Evolutionary conservation across 2,797 vertebrate species (phyloP), one percentile per base, ranked within the genome.

Genomic region (Dendrocincla fuliginosa): DNA sequence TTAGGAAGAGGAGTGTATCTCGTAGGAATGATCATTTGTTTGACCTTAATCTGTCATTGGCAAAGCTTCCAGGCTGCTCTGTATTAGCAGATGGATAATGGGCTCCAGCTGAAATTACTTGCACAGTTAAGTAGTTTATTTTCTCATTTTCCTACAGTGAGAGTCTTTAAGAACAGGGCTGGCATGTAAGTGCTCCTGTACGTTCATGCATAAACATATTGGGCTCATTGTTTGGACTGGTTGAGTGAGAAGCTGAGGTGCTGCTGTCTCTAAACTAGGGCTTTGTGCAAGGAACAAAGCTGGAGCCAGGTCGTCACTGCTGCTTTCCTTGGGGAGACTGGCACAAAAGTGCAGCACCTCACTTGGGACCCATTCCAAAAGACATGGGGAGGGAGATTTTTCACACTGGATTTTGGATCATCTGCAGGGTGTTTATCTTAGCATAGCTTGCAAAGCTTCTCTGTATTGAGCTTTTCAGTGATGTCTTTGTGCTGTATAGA

Each of bases 21-120:
- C 28, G 0, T 33, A 63, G 74, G 81, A 89, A 78, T 30, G 28
- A 75, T 90, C 80, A 85, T 88, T 80, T 93, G 53, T 87, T 84
- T 95, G 97, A 97, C 97, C 93, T 95, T 97, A 97, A 98, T 98
- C 97, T 97, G 94, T 90, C 75, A 60, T 70, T 96, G 96, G 95
- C 96, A 96, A 87, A 79, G 71, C 63, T 87, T 88, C 84, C 90
- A 57, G 90, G 90, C 96, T 97, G 96, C 80, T 52, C 79, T 94
- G 91, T 84, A 95, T 97, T 98, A 96, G 95, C 98, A 91, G 97
- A 94, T 76, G 96, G 97, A 89, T 98, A 97, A 98, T 97, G 97
- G 97, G 94, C 97, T 98, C 96, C 91, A 91, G 95, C 95, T 96
- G 90, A 97, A 96, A 98, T 98, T 96, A 96, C 97, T 95, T 80